Percentiles rank a stretch among this genome's conserved stretches.
Evolutionary conservation across 2,113 vertebrate species (phyloP).

Genomic region (Microtus richardsoni): DNA sequence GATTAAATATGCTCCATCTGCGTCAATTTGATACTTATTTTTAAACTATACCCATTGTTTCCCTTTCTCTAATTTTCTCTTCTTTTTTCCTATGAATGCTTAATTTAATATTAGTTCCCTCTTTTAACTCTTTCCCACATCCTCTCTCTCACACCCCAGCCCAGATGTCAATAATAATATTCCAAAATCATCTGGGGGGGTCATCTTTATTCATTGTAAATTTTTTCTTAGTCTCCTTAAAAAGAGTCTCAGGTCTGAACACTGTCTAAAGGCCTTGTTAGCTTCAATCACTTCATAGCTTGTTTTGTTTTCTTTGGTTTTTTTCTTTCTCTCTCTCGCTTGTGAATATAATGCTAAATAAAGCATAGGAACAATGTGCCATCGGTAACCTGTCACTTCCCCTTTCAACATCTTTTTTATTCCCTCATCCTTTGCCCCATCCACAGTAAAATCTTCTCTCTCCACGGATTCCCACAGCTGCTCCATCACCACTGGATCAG

Average conservation of each 20-base stretch:
- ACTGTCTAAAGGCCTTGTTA: neutral
- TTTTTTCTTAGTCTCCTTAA: neutral
- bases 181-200: neutral
- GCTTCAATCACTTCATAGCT: neutral
- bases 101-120: neutral
- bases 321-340: neutral
- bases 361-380: neutral
- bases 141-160: neutral
- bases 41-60: constrained; percentile 68
- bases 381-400: neutral
- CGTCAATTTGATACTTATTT: constrained; percentile 69
- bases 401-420: neutral
- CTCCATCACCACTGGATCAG: neutral
- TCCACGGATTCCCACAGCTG: neutral
- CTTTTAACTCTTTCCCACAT: neutral
- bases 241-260: neutral
- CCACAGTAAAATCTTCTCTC: neutral
- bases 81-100: constrained; percentile 7
- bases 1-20: constrained; percentile 70
- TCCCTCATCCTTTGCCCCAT: neutral
- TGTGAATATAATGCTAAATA: neutral
- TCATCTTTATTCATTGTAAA: neutral
- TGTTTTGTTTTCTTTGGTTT: too few relatives aligned
- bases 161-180: constrained; percentile 16
- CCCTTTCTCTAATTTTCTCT: constrained; percentile 47